Conservation (phyloP, 2,113 vertebrate genomes). For the Oophaga pumilio region DNA sequence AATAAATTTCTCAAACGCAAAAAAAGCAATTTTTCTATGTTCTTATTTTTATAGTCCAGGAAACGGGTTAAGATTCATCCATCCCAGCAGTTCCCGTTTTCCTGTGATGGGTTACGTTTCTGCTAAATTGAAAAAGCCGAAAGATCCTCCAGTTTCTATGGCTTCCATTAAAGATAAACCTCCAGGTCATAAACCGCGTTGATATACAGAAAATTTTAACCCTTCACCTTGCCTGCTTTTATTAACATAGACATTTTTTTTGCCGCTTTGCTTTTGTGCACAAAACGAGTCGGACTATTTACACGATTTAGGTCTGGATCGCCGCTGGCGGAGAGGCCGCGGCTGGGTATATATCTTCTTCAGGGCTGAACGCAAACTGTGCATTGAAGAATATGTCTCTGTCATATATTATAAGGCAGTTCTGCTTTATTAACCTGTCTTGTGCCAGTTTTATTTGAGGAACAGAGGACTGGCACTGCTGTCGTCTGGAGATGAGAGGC, state of each 20-base stretch:
- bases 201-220: background rate
- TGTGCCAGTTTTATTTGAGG: background rate
- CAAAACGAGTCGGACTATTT: background rate
- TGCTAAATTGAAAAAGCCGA: conserved; percentile 9
- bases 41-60: background rate
- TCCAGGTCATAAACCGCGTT: conserved; percentile 1
- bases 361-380: background rate
- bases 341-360: background rate
- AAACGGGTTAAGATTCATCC: background rate
- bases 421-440: conserved; percentile 20
- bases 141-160: conserved; percentile 46
- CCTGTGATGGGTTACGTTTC: conserved; percentile 21
- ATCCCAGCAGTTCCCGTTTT: background rate
- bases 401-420: conserved; percentile 5
- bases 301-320: background rate
- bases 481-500: conserved; percentile 6
- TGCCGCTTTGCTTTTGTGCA: background rate
- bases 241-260: background rate
- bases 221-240: background rate
- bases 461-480: background rate
- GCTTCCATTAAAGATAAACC: conserved; percentile 33
- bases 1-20: no score
- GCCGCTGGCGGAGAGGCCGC: background rate
- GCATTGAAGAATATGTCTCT: background rate
- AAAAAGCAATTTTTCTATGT: no score